phyloP scores from a whole-genome alignment of 2,797 vertebrate genomes.

The Brachyalestes nurse region DNA sequence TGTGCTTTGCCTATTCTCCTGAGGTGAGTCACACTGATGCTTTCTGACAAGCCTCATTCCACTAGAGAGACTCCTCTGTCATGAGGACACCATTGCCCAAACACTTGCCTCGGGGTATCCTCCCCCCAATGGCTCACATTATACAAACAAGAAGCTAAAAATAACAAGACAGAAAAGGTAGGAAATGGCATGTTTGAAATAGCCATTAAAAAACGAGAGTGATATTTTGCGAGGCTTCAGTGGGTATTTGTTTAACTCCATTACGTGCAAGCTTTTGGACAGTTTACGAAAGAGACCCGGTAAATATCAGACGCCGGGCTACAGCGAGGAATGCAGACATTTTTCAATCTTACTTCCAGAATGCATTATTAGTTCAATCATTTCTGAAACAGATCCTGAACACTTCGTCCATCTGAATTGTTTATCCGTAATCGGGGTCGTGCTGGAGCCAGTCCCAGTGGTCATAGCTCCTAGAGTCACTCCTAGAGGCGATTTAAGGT shows the following conservation, averaged over 20 bases:
- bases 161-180: slow-evolving; percentile 55
- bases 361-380: no score
- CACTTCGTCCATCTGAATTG: neutral
- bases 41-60: slow-evolving; percentile 64
- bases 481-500: no score
- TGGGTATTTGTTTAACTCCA: slow-evolving; percentile 8
- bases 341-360: neutral
- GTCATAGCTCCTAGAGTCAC: no score
- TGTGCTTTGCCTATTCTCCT: slow-evolving; percentile 46
- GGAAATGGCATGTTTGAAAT: slow-evolving; percentile 40
- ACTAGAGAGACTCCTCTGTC: slow-evolving; percentile 53
- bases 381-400: neutral
- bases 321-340: neutral
- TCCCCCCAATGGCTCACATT: slow-evolving; percentile 51
- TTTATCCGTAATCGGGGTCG: no score
- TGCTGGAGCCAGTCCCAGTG: no score
- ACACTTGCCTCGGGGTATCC: slow-evolving; percentile 53
- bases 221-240: neutral
- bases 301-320: neutral
- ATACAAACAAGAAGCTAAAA: slow-evolving; percentile 59
- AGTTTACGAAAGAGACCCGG: neutral
- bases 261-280: neutral
- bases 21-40: slow-evolving; percentile 64
- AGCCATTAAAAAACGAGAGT: slow-evolving; percentile 28
- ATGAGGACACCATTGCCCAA: slow-evolving; percentile 51